phyloP scores from a whole-genome alignment of 1,140 invertebrate genomes.

The Akabosia matsudoensis region DNA sequence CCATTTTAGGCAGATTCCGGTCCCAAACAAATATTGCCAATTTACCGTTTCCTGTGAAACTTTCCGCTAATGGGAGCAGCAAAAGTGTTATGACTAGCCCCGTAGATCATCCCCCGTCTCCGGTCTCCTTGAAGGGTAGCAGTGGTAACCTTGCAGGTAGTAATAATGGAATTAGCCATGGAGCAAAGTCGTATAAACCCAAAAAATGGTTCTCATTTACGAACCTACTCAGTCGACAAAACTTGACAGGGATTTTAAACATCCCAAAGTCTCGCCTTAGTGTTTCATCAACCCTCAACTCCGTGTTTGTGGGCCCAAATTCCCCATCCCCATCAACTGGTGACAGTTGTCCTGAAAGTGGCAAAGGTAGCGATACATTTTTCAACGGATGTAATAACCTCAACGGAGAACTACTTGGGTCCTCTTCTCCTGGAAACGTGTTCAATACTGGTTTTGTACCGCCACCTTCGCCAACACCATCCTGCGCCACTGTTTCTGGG shows the following conservation, averaged over 20 bases:
- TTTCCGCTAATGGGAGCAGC: conserved; percentile 17
- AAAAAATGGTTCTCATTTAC: conserved; percentile 43
- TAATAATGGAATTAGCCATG: neutral
- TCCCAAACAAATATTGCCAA: conserved; percentile 32
- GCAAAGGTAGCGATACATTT: conserved; percentile 10
- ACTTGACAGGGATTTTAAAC: conserved; percentile 31
- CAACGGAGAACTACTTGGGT: neutral
- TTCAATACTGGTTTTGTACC: conserved; percentile 1
- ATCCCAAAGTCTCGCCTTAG: conserved; percentile 31
- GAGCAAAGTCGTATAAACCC: neutral
- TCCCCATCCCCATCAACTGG: conserved; percentile 25
- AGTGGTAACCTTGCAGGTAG: conserved; percentile 2
- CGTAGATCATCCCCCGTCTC: conserved; percentile 25
- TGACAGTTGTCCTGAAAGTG: conserved; percentile 18
- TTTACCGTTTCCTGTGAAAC: conserved; percentile 20
- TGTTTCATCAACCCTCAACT: conserved; percentile 40
- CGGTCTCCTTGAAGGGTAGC: conserved; percentile 13
- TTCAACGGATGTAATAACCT: conserved; percentile 11
- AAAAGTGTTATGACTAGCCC: conserved; percentile 29
- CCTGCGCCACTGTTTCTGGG: conserved; percentile 33
- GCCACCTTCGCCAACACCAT: conserved; percentile 35
- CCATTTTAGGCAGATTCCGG: conserved; percentile 30
- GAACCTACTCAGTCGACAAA: conserved; percentile 32
- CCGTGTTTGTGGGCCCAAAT: conserved; percentile 38
- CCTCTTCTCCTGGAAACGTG: neutral